Conservation (phyloP, 2,888 invertebrate genomes). For the Flexamia atlantica region DNA sequence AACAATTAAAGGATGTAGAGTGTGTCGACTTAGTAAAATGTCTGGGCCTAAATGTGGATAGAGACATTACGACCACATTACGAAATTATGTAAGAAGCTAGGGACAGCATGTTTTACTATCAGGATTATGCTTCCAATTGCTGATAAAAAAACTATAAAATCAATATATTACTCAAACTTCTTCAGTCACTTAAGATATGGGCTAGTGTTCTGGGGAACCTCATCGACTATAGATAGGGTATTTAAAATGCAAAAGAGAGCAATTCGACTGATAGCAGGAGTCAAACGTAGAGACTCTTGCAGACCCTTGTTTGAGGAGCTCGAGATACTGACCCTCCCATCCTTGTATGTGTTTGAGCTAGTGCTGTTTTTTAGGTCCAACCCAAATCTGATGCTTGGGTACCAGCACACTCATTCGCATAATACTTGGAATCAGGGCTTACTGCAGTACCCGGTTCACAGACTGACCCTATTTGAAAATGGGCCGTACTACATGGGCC, state of each 20-base stretch:
- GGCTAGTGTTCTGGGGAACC: not conserved
- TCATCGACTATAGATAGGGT: not conserved
- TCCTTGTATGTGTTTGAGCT: slow-evolving; percentile 7
- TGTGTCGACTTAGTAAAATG: not conserved
- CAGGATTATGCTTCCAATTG: not conserved
- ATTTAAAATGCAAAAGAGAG: slow-evolving; percentile 37
- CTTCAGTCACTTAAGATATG: not conserved
- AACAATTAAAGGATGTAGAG: not conserved
- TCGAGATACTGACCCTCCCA: not conserved
- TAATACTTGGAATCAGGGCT: not conserved
- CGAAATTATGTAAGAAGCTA: not conserved
- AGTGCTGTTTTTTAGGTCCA: slow-evolving; percentile 8
- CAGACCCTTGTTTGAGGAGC: slow-evolving; percentile 9
- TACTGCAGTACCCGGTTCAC: slow-evolving; percentile 20
- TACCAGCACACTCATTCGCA: not conserved
- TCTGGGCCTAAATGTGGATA: slow-evolving; percentile 1
- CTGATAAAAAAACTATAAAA: not conserved
- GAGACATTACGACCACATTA: not conserved
- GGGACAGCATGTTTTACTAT: slow-evolving; percentile 12
- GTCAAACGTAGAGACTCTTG: slow-evolving; percentile 3
- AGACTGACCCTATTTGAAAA: not conserved
- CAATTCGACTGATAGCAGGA: not conserved
- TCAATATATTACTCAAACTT: not conserved
- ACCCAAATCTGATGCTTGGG: not conserved
- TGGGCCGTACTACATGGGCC: not conserved